phyloP scores from a whole-genome alignment of 2,888 invertebrate genomes.

The Drosophila niveifrons region DNA sequence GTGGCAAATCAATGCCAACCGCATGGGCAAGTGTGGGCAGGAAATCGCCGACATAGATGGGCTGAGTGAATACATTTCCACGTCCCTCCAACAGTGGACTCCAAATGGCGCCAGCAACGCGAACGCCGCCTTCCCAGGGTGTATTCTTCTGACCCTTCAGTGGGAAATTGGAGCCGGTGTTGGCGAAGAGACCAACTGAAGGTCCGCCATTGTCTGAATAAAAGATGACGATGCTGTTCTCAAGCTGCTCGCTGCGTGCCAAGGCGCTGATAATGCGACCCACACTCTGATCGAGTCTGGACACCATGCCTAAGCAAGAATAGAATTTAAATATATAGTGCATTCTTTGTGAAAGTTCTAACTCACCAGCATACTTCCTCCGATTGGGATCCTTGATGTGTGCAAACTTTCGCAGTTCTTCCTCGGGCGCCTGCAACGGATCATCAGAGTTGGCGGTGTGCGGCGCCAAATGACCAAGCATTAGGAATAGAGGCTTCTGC shows the following conservation, averaged over 20 bases:
- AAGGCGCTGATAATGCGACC: conserved; percentile 91
- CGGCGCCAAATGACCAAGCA: conserved; percentile 92
- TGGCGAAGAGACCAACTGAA: conserved; percentile 89
- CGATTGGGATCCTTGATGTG: conserved; percentile 89
- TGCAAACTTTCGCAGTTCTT: conserved; percentile 89
- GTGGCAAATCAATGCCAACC: conserved; percentile 72
- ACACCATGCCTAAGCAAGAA: conserved; percentile 89
- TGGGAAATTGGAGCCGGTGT: conserved; percentile 93
- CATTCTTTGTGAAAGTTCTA: background rate
- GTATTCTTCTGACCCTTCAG: conserved; percentile 92
- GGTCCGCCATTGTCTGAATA: conserved; percentile 96
- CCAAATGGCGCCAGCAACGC: conserved; percentile 92
- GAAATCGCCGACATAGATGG: conserved; percentile 94
- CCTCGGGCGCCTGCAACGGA: conserved; percentile 90
- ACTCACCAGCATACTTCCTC: conserved; percentile 89
- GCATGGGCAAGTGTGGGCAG: conserved; percentile 89
- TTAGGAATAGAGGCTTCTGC: conserved; percentile 90
- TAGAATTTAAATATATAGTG: background rate
- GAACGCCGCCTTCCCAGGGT: conserved; percentile 94
- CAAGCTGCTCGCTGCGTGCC: conserved; percentile 88
- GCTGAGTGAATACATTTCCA: conserved; percentile 87
- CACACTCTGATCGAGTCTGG: conserved; percentile 93
- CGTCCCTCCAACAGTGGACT: conserved; percentile 87
- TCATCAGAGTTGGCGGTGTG: conserved; percentile 91
- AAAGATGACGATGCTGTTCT: conserved; percentile 94